Percentiles rank a stretch among this genome's conserved stretches.
phyloP scores from a whole-genome alignment of 2,888 invertebrate genomes.

The Flexamia atlantica region DNA sequence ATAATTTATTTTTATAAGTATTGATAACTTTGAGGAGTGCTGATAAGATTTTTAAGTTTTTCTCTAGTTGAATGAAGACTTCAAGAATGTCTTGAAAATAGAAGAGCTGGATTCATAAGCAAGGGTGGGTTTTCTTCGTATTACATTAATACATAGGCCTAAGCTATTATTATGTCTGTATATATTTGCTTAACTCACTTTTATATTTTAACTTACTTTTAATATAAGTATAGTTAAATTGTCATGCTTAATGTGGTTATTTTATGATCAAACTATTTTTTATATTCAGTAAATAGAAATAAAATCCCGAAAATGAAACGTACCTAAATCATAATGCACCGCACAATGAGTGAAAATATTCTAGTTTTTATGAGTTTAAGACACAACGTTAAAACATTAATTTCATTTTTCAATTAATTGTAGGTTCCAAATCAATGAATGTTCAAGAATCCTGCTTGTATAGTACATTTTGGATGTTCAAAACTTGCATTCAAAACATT shows the following conservation, averaged over 20 bases:
- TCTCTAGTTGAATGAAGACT: slow-evolving; percentile 42
- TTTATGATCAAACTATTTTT: too few relatives aligned
- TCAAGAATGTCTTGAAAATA: slow-evolving; percentile 17
- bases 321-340: too few relatives aligned
- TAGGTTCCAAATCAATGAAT: too few relatives aligned
- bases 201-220: neutral
- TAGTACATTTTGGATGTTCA: too few relatives aligned
- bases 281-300: too few relatives aligned
- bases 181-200: slow-evolving; percentile 38
- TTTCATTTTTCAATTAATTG: too few relatives aligned
- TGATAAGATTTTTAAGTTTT: slow-evolving; percentile 10
- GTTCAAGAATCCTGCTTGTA: too few relatives aligned
- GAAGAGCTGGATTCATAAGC: slow-evolving; percentile 31
- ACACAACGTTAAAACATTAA: too few relatives aligned
- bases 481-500: too few relatives aligned
- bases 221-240: neutral
- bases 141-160: slow-evolving; percentile 19
- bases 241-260: neutral
- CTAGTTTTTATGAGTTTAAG: too few relatives aligned
- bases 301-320: too few relatives aligned
- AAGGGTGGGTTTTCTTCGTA: slow-evolving; percentile 52
- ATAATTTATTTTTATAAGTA: neutral
- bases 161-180: slow-evolving; percentile 21
- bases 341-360: too few relatives aligned
- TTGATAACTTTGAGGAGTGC: slow-evolving; percentile 2